Base-by-base conservation (phyloP, 2,888 invertebrate genomes). In the Perizoma affinitatum region DNA sequence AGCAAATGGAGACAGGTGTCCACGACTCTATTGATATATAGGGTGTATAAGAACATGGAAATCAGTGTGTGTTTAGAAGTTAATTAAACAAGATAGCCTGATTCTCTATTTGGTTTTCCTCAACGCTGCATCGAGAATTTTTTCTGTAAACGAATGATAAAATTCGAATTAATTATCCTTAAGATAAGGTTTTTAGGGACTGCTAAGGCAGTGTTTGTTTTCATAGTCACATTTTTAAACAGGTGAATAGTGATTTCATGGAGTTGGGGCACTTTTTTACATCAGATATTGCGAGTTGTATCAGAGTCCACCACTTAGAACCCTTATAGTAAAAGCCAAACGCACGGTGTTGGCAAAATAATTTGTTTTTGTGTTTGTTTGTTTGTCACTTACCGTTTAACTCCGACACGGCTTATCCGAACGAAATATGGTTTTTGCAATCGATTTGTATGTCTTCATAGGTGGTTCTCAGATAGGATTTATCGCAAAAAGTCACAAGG, bases 1-100 rank as follows among this genome's bases (percentile, higher is more conserved):
- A 90, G 86, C 83, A 90, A 90, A 92, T 85, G 87, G 78, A 83
- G 88, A 88, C 91, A 92, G 91, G 91, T 92, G 91, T 87, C 84
- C 85, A 68, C 78, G 83, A 86, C 84, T 75, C 74, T 87, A 89
- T 88, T 88, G 86, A 86, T 89, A 90, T 84, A 86, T 88, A 88
- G 83, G 79, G 76, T 72, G 80, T 82, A 80, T 78, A 73, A 78
- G 87, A 81, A 85, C 83, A 89, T 88, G 88, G 87, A 87, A 88
- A 90, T 88, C 83, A 59, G 75, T 84, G 87, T 88, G 78, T 84
- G 83, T 79, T 80, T 75, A 81, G 69, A 78, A 74, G 79, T 82
- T 90, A 87, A 90, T 90, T 90, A 89, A 88, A 90, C 88, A 89
- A 87, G 90, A 90, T 90, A 90, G 88, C 80, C 78, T 76, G 74